A percentile compares a stretch with the other conserved stretches of the same genome.
Conservation (phyloP, 2,797 vertebrate genomes). For the Onychomys torridus region DNA sequence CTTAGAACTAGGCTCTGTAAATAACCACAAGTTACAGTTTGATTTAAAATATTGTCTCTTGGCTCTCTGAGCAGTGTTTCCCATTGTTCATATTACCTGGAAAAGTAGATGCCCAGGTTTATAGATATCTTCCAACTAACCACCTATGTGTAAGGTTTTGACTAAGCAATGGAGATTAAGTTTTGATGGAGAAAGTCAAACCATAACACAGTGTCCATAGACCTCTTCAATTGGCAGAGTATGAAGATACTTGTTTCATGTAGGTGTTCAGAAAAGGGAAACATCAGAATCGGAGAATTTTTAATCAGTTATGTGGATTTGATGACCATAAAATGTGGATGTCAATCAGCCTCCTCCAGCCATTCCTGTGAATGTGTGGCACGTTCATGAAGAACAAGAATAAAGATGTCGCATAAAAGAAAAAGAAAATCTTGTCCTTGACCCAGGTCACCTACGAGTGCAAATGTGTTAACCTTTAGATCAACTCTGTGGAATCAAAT, state of each 20-base stretch:
- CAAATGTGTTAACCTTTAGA: slow-evolving; percentile 67
- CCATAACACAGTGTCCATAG: not conserved
- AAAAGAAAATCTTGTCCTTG: not conserved
- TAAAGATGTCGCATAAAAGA: not conserved
- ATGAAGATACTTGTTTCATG: not conserved
- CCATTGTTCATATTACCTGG: not conserved
- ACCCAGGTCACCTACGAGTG: slow-evolving; percentile 40
- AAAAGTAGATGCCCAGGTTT: not conserved
- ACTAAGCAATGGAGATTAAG: not conserved
- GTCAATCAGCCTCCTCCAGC: not conserved
- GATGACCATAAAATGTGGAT: not conserved
- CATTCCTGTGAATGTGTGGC: not conserved
- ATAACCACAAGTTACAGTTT: slow-evolving; percentile 21
- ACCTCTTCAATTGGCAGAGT: not conserved
- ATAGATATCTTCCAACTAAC: not conserved
- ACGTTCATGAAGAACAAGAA: not conserved
- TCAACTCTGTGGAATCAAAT: slow-evolving; percentile 67
- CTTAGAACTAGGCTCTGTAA: slow-evolving; percentile 58
- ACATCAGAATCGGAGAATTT: not conserved
- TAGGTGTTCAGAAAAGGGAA: not conserved
- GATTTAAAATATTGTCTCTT: slow-evolving; percentile 63
- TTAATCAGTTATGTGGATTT: not conserved
- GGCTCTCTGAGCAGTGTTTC: not conserved
- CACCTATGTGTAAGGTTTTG: not conserved
- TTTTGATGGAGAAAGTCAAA: not conserved